These are phyloP conservation scores for Chymomyza caudatula DNA, from an alignment of 2,888 invertebrate species.

Conservation along the genomic window DNA sequence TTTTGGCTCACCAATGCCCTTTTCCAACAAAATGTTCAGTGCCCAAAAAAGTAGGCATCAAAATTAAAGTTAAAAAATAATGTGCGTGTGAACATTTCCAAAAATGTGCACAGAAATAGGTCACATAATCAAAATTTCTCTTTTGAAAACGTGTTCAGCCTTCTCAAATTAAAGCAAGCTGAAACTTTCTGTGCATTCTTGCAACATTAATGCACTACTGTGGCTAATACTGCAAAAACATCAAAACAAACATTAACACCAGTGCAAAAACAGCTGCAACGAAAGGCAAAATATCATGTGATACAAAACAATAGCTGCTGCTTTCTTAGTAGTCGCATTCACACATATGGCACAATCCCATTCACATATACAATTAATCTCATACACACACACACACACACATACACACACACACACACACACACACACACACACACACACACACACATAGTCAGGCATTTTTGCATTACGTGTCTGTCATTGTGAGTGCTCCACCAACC, in stretches of 20 bases:
- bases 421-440: no score
- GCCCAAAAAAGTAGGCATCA: no score
- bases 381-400: slow-evolving; percentile 3
- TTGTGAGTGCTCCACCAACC: slow-evolving; percentile 63
- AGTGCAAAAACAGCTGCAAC: slow-evolving; percentile 15
- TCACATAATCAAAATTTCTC: neutral
- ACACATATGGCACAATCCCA: slow-evolving; percentile 24
- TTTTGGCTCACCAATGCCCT: no score
- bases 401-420: neutral
- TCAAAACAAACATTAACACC: slow-evolving; percentile 21
- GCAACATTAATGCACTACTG: slow-evolving; percentile 60
- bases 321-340: no score
- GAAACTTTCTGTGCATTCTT: slow-evolving; percentile 11
- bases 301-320: neutral
- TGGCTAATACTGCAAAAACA: slow-evolving; percentile 45
- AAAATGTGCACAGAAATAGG: neutral
- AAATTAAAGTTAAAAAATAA: no score
- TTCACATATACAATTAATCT: neutral
- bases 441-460: slow-evolving; percentile 34
- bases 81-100: no score
- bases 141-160: neutral
- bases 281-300: slow-evolving; percentile 7
- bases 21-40: no score
- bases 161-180: neutral
- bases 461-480: slow-evolving; percentile 38